Conservation (phyloP, 2,113 vertebrate species). For the Corydoras sp. region DNA sequence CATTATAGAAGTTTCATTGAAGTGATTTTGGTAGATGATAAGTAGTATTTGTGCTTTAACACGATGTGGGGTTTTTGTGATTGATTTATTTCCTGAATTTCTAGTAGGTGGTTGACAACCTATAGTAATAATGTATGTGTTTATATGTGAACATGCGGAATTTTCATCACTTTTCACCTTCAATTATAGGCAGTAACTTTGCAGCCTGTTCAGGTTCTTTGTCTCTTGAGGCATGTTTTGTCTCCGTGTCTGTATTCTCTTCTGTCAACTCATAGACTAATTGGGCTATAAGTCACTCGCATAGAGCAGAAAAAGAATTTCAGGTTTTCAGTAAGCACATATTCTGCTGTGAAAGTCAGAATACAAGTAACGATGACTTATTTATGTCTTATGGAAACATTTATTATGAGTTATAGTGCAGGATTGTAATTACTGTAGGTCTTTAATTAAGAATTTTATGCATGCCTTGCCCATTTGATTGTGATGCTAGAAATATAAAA, state of each 20-base stretch:
- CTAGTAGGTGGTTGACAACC: not conserved
- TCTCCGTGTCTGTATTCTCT: conserved; percentile 15
- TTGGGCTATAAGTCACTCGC: conserved; percentile 34
- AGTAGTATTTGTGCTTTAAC: too few species aligned
- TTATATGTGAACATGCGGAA: not conserved
- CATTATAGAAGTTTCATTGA: too few species aligned
- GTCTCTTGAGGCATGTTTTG: conserved; percentile 11
- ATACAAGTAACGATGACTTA: not conserved
- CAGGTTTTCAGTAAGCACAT: conserved; percentile 13
- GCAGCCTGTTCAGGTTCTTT: not conserved
- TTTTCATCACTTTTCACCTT: not conserved
- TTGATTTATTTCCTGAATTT: too few species aligned
- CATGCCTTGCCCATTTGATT: not conserved
- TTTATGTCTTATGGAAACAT: not conserved
- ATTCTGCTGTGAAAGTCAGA: conserved; percentile 1
- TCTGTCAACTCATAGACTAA: conserved; percentile 26
- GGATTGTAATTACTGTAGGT: not conserved
- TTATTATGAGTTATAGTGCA: not conserved
- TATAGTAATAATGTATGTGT: conserved; percentile 1
- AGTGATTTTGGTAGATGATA: too few species aligned
- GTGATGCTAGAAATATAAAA: conserved; percentile 2
- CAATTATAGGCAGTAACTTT: conserved; percentile 7
- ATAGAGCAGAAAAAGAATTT: conserved; percentile 14
- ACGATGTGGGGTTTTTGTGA: too few species aligned
- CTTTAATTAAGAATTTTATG: conserved; percentile 11